Base-by-base conservation (phyloP, 2,113 vertebrate species). In the Macrotus californicus region DNA sequence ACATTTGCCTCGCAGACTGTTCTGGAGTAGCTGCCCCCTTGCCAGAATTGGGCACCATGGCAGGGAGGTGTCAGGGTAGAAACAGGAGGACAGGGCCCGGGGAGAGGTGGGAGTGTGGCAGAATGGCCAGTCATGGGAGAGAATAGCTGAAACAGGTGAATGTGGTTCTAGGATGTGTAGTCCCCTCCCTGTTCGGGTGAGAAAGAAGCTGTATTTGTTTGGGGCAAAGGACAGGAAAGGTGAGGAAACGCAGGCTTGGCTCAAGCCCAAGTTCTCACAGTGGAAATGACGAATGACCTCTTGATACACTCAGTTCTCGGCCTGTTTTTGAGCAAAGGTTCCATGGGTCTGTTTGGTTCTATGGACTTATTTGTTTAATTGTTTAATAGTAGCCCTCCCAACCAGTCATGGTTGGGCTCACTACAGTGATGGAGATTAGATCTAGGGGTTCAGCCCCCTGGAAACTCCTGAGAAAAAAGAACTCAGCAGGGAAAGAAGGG, bases 401-500 rank as follows among this genome's bases (percentile, higher is more conserved):
- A 0, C 1, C 9, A 76, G 50, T 34, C 59, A 54, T 56, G 41
- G 29, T 2, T 80, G 34, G 41, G 34, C 24, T 64, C 79, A 10
- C 41, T 67, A 52, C 41, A 14, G 34, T 15, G 3, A 39, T 64
- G 26, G 64, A 36, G 39, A 82, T 77, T 94, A 76, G n/a, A 19
- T 80, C 31, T 21, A 75, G 39, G 56, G 66, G 66, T 70, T 69
- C 69, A 52, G 52, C 56, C 8, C 18, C 43, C 29, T 59, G 64
- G 36, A 70, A 80, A 82, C 54, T 83, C 82, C 56, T 67, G 43
- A 86, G 21, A 21, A 18, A 83, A 83, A 89, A 69, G 67, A 77
- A 48, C 31, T 79, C n/a, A 41, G 31, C 5, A 34, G 14, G 54
- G 39, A 36, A 46, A 86, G 83, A 80, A 34, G 12, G 31, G 18